Evolutionary conservation across 2,888 invertebrate species (phyloP).

Genomic region (Agriopis marginaria): DNA sequence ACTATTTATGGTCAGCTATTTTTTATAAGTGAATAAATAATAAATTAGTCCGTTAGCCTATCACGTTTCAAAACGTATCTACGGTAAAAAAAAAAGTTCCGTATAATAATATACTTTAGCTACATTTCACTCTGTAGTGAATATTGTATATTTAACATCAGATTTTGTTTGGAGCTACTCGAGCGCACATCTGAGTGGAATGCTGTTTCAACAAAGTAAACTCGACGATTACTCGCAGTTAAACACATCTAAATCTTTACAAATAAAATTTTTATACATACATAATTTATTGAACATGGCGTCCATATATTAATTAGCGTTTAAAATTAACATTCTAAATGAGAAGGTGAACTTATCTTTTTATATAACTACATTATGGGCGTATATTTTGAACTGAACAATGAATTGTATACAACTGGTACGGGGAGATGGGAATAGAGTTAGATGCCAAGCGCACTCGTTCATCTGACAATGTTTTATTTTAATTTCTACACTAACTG

Average conservation of each 20-base stretch:
- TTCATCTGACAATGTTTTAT: background rate
- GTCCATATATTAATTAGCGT: slow-evolving; percentile 67
- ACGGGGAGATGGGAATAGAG: background rate
- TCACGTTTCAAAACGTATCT: background rate
- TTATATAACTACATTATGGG: slow-evolving; percentile 63
- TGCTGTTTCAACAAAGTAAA: slow-evolving; percentile 39
- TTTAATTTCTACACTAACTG: background rate
- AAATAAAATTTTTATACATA: slow-evolving; percentile 48
- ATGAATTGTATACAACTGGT: slow-evolving; percentile 49
- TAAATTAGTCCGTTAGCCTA: background rate
- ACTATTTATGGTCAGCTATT: too few species aligned
- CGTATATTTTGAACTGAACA: slow-evolving; percentile 66
- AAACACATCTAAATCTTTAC: slow-evolving; percentile 47
- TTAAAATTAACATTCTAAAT: slow-evolving; percentile 66
- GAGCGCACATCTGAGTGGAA: slow-evolving; percentile 38
- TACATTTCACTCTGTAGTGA: slow-evolving; percentile 17
- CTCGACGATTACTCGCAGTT: slow-evolving; percentile 36
- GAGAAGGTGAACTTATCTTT: slow-evolving; percentile 67
- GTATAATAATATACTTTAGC: slow-evolving; percentile 7
- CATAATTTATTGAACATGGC: slow-evolving; percentile 63
- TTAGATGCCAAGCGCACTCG: background rate
- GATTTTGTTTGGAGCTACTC: background rate
- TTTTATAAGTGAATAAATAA: too few species aligned
- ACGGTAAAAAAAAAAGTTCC: slow-evolving; percentile 4
- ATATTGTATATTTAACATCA: slow-evolving; percentile 11